phyloP scores from a whole-genome alignment of 1,140 invertebrate genomes.

The Andricus grossulariae region DNA sequence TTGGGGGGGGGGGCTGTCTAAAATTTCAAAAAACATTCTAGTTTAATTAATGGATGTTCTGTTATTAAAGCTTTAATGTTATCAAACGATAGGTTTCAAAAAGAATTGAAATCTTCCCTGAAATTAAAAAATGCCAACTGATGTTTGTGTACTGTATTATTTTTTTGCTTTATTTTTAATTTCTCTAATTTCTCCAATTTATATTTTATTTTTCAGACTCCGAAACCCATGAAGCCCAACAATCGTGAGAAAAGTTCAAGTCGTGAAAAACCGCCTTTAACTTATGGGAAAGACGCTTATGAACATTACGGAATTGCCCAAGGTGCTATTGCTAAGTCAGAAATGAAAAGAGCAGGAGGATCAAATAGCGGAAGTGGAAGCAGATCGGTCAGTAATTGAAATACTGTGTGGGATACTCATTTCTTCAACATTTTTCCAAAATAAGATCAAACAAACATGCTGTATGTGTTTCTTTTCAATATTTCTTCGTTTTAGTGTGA shows the following conservation, averaged over 20 bases:
- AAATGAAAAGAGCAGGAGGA: conserved; percentile 47
- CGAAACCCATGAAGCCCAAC: conserved; percentile 9
- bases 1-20: too few species aligned
- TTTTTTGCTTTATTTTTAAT: too few species aligned
- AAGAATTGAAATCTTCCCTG: too few species aligned
- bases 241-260: conserved; percentile 4
- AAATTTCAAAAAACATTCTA: too few species aligned
- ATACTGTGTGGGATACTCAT: not conserved
- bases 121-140: too few species aligned
- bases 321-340: conserved; percentile 42
- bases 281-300: conserved; percentile 61
- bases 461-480: too few species aligned
- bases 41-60: too few species aligned
- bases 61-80: too few species aligned
- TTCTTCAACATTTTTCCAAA: not conserved
- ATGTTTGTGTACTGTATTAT: too few species aligned
- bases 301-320: conserved; percentile 65
- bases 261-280: conserved; percentile 35
- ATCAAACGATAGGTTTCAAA: too few species aligned
- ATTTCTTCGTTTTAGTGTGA: too few species aligned
- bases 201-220: not conserved
- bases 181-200: not conserved
- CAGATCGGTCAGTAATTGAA: conserved; percentile 68
- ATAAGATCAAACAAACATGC: too few species aligned
- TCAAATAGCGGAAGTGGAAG: conserved; percentile 63